Evolutionary conservation across 2,888 invertebrate genomes (phyloP).

Genomic region (Gastrophysa polygoni): DNA sequence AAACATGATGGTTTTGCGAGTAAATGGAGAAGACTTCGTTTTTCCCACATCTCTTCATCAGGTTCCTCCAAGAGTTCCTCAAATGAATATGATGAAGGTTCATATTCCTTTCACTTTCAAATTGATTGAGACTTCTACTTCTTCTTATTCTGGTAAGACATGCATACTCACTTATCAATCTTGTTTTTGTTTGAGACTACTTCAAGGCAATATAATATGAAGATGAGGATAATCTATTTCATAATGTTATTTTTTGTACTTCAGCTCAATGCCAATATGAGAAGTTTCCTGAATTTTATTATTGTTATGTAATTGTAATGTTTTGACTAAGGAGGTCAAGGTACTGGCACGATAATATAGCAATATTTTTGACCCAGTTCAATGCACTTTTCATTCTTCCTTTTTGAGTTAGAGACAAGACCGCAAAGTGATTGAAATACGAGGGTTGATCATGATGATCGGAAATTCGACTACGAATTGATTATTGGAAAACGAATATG

Average conservation of each 20-base stretch:
- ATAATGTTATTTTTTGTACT: too few species aligned
- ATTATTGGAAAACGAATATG: too few species aligned
- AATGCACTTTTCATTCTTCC: not conserved
- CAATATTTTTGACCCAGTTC: not conserved
- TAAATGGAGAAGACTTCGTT: conserved; percentile 72
- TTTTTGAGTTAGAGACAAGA: too few species aligned
- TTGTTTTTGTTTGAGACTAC: not conserved
- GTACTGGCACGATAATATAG: not conserved
- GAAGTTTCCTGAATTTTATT: not conserved
- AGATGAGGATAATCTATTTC: too few species aligned
- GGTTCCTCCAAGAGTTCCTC: conserved; percentile 68
- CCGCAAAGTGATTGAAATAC: not conserved
- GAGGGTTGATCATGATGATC: not conserved
- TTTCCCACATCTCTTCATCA: conserved; percentile 59
- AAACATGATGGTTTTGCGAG: conserved; percentile 78
- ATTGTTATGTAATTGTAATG: not conserved
- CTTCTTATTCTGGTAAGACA: conserved; percentile 72
- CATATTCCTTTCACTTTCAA: conserved; percentile 85
- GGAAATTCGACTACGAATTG: too few species aligned
- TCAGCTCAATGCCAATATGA: too few species aligned
- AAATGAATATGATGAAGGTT: conserved; percentile 83
- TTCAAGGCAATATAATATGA: too few species aligned
- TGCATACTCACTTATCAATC: too few species aligned
- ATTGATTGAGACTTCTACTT: conserved; percentile 71
- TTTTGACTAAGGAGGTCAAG: not conserved